Base-by-base conservation (phyloP, 92 coral and sea anemone species). In the Hydrozoanthus gracilis region DNA sequence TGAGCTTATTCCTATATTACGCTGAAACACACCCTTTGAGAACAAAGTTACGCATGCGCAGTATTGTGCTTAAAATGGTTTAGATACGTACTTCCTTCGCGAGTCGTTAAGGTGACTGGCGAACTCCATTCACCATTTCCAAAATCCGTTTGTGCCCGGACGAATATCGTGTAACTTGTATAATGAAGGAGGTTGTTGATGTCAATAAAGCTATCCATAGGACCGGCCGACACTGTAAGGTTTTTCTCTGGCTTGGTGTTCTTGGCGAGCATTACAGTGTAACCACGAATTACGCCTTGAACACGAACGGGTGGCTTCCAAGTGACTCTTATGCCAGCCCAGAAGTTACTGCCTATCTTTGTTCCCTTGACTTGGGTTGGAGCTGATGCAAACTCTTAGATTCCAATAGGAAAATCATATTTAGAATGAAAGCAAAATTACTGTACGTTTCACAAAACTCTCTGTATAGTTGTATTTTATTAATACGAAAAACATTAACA, bases 11-110 rank as follows among this genome's bases (percentile, higher is more conserved):
- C 39, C 39, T 27, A 2, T 27, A 27, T 27, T 27, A 27, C 39
- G 39, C 39, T 27, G 39, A 27, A 27, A 27, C 39, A 27, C 39
- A 27, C 39, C 39, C 39, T 27, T 27, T 27, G 39, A 27, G 2
- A 27, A 27, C 39, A 27, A 27, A 27, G 39, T 27, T 27, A 27
- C 39, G 39, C 39, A 27, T 2, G 39, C 39, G 39, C 39, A 27
- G 39, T 27, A 27, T 27, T 27, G 39, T 27, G 39, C 2, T 2
- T 27, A 27, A 27, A 27, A 27, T 27, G 39, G 35, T 20, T 20
- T 70, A 39, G 12, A 16, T 74, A 75, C 79, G 18, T 51, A 75
- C 79, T 18, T 75, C 79, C 79, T 75, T 75, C 79, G 8, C 51
- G 79, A 51, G 79, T 75, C n/a, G 13, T 54, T 8, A n/a, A 17